A percentile compares a stretch with the other conserved stretches of the same genome.
These are phyloP conservation scores for Hippolais icterina DNA, from an alignment of 2,113 vertebrate genomes.

Conservation along the genomic window DNA sequence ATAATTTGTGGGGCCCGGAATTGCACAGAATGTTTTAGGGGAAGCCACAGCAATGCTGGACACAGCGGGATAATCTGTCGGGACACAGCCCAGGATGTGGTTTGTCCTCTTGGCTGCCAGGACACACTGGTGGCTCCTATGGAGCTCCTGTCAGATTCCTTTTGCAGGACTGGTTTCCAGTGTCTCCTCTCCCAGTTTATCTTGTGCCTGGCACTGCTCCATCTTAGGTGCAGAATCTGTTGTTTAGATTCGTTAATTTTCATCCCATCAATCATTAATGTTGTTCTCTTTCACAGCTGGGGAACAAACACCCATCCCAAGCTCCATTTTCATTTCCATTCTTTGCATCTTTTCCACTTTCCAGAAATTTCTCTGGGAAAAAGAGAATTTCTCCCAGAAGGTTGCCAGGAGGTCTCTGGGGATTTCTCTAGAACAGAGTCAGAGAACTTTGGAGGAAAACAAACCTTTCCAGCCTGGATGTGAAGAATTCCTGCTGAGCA, in stretches of 20 bases:
- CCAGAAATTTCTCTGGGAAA: not conserved
- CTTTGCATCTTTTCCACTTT: not conserved
- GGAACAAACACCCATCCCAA: not conserved
- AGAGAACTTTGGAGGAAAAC: not conserved
- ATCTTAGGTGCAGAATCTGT: not conserved
- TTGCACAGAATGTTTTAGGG: not conserved
- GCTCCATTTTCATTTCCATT: not conserved
- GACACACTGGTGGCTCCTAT: fast-evolving
- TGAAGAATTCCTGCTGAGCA: not conserved
- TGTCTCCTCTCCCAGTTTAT: not conserved
- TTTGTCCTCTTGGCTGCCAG: not conserved
- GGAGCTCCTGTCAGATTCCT: not conserved
- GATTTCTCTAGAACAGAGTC: not conserved
- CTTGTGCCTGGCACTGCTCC: not conserved
- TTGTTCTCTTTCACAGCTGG: not conserved
- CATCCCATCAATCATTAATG: not conserved
- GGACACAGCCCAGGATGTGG: not conserved
- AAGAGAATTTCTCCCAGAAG: too few relatives aligned
- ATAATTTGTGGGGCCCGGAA: not conserved
- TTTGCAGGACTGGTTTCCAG: not conserved
- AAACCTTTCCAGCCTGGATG: not conserved
- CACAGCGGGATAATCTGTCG: not conserved
- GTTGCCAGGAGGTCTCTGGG: too few relatives aligned
- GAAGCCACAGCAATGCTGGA: fast-evolving
- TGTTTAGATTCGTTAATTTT: not conserved